Conservation (phyloP, 2,113 vertebrate genomes). For the Bufo gargarizans region DNA sequence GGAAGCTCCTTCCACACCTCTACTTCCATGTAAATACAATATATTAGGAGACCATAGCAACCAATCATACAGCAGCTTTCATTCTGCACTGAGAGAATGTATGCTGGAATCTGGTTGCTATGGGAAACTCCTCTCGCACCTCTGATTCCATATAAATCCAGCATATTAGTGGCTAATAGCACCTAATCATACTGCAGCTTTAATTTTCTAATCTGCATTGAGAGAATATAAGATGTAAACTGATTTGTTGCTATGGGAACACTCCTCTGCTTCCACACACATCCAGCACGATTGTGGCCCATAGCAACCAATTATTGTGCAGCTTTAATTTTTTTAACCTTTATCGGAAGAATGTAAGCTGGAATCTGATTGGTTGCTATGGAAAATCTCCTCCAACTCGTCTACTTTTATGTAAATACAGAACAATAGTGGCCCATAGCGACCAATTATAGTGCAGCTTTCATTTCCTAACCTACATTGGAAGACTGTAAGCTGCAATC, state of each 20-base stretch:
- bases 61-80: background rate
- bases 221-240: background rate
- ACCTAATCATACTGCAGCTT: background rate
- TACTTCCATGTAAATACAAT: background rate
- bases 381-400: background rate
- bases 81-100: background rate
- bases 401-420: background rate
- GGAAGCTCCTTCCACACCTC: background rate
- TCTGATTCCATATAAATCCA: background rate
- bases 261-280: background rate
- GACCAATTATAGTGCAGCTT: background rate
- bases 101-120: background rate
- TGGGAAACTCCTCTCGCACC: background rate
- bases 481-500: background rate
- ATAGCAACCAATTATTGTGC: background rate
- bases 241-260: background rate
- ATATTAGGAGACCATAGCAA: background rate
- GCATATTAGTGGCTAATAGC: background rate
- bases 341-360: background rate
- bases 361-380: background rate
- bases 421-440: background rate
- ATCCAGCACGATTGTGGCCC: background rate
- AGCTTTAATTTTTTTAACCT: background rate
- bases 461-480: background rate
- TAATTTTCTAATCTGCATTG: background rate